These are phyloP conservation scores for Actinemys pallida DNA, from an alignment of 2,113 vertebrate species.

Conservation along the genomic window DNA sequence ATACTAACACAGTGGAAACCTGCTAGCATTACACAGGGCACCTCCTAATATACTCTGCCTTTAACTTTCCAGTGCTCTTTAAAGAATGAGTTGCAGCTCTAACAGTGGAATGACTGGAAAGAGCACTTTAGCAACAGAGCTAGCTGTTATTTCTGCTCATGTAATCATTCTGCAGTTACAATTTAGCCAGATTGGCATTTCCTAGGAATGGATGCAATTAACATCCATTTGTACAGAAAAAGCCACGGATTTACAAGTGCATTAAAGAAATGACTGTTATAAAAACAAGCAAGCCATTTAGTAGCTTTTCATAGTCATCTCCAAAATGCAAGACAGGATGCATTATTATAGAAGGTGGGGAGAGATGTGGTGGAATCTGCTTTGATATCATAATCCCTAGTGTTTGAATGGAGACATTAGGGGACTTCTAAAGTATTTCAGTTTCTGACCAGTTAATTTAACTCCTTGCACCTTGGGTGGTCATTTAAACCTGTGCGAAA, in stretches of 20 bases:
- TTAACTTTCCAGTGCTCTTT: conserved; percentile 22
- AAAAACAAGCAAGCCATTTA: not conserved
- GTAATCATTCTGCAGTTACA: not conserved
- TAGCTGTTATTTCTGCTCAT: not conserved
- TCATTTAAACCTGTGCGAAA: not conserved
- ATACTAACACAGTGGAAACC: not conserved
- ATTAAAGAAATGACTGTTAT: not conserved
- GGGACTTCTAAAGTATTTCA: not conserved
- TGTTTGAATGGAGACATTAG: not conserved
- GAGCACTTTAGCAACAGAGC: conserved; percentile 11
- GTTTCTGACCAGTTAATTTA: not conserved
- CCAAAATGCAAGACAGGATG: not conserved
- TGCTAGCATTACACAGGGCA: conserved; percentile 12
- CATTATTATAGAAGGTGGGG: not conserved
- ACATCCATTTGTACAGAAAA: conserved; percentile 4
- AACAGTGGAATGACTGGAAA: not conserved
- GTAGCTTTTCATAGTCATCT: not conserved
- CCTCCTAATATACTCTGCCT: not conserved
- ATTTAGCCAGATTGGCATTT: conserved; percentile 1
- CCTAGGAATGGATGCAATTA: conserved; percentile 31
- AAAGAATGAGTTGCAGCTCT: conserved; percentile 40
- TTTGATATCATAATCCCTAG: not conserved
- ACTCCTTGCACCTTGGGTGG: not conserved
- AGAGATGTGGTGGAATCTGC: not conserved
- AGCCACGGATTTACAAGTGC: not conserved